Evolutionary conservation across 2,113 vertebrate genomes (phyloP).

Genomic region (Microcebus griseorufus): DNA sequence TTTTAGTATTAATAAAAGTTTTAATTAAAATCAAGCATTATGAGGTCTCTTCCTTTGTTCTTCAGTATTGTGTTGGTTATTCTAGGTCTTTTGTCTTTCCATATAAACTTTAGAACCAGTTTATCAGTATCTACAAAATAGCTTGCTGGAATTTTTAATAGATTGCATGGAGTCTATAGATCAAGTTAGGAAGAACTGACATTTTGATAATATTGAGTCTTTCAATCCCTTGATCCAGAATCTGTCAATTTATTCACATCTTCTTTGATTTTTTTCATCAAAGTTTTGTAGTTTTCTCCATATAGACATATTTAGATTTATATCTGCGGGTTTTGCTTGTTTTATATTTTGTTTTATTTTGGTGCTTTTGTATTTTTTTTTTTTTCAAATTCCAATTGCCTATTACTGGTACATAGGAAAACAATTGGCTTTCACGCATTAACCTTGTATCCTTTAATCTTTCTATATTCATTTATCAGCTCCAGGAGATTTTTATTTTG

Average conservation of each 20-base stretch:
- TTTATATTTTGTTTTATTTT: not conserved
- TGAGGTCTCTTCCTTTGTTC: not conserved
- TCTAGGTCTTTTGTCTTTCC: not conserved
- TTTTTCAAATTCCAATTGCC: not conserved
- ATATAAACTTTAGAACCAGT: not conserved
- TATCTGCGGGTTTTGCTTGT: not conserved
- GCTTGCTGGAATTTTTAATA: not conserved
- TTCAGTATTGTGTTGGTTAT: not conserved
- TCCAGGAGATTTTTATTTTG: not conserved
- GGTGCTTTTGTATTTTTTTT: not conserved
- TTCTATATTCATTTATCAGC: not conserved
- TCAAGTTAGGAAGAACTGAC: not conserved
- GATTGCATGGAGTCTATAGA: not conserved
- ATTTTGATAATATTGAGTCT: not conserved
- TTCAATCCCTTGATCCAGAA: not conserved
- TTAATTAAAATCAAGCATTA: not conserved
- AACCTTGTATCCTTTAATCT: not conserved
- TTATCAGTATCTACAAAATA: not conserved
- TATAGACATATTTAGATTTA: not conserved
- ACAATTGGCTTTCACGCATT: not conserved
- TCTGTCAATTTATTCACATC: not conserved
- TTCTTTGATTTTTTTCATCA: not conserved
- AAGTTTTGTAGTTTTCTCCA: not conserved
- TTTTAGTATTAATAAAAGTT: not conserved
- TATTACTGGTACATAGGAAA: not conserved